phyloP scores from a whole-genome alignment of 2,113 vertebrate species.

The Narcine bancroftii region DNA sequence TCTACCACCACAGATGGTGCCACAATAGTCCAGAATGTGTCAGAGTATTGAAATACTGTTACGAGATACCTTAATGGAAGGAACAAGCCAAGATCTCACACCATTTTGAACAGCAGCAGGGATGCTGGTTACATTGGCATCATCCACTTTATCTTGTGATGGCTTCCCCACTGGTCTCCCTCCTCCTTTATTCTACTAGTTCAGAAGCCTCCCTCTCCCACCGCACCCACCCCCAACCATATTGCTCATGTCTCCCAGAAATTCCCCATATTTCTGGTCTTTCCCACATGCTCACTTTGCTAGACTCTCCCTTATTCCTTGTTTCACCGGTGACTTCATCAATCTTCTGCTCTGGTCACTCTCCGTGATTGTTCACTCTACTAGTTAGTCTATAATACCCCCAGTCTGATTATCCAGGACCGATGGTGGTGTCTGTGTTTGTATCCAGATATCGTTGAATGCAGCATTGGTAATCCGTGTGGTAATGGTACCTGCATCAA shows the following conservation, averaged over 20 bases:
- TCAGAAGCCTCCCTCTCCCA: not conserved
- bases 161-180: too few relatives aligned
- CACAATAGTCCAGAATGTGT: too few relatives aligned
- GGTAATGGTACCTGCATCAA: slow-evolving; percentile 86
- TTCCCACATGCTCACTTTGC: not conserved
- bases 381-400: not conserved
- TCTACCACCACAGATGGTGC: too few relatives aligned
- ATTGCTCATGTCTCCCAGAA: not conserved
- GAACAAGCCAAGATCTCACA: not conserved
- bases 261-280: not conserved
- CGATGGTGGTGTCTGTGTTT: not conserved
- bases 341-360: too few relatives aligned
- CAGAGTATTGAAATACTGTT: not conserved
- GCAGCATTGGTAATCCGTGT: slow-evolving; percentile 83
- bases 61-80: not conserved
- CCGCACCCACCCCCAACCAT: too few relatives aligned
- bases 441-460: slow-evolving; percentile 77
- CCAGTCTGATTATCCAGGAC: not conserved
- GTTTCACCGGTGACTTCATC: not conserved
- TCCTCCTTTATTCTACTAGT: not conserved
- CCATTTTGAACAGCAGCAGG: not conserved
- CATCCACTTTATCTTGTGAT: too few relatives aligned
- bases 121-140: too few relatives aligned
- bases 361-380: not conserved
- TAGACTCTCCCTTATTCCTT: not conserved